These are phyloP conservation scores for Agapornis roseicollis DNA, from an alignment of 2,113 vertebrate species.

Conservation along the genomic window DNA sequence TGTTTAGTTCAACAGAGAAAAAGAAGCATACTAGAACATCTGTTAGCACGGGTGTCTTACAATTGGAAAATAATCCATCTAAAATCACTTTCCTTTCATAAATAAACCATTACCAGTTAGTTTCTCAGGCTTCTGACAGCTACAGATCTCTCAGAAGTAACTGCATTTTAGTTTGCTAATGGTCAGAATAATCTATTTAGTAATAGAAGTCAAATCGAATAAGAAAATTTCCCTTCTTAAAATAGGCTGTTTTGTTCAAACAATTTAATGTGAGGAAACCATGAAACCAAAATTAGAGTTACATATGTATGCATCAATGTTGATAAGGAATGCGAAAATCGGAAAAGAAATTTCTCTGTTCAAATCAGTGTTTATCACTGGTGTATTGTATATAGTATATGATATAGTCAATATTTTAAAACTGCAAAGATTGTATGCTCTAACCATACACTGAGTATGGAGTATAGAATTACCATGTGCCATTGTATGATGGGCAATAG, in stretches of 20 bases:
- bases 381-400: constrained; percentile 62
- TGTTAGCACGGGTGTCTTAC: constrained; percentile 24
- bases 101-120: constrained; percentile 14
- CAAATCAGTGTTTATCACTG: constrained; percentile 63
- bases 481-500: constrained; percentile 67
- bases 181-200: constrained; percentile 3
- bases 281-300: constrained; percentile 6
- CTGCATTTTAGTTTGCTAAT: not conserved
- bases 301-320: not conserved
- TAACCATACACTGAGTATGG: constrained; percentile 58
- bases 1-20: constrained; percentile 1
- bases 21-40: constrained; percentile 2
- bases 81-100: constrained; percentile 4
- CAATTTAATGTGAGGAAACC: not conserved
- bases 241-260: not conserved
- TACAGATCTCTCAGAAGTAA: constrained; percentile 31
- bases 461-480: constrained; percentile 58
- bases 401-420: constrained; percentile 60
- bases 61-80: not conserved
- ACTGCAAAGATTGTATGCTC: constrained; percentile 50
- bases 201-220: not conserved
- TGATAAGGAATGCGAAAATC: constrained; percentile 9
- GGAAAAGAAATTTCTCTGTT: constrained; percentile 19
- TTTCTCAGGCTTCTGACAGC: constrained; percentile 42
- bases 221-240: not conserved